Base-by-base conservation (phyloP, 1,140 invertebrate genomes). In the Acromyrmex charruanus region DNA sequence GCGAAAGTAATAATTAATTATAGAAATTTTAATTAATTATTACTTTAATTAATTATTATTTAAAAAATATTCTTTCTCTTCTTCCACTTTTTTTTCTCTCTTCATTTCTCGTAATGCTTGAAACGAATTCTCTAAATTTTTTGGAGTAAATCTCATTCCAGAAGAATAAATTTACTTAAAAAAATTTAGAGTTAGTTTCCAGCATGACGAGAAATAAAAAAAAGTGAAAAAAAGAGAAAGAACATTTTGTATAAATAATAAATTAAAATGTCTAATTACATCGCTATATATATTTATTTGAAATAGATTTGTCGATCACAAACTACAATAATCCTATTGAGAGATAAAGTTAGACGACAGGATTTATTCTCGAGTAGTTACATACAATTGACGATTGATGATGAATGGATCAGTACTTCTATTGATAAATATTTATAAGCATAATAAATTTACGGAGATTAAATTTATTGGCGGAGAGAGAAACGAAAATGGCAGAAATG, bases 231-330 rank as follows among this genome's bases (percentile, higher is more conserved):
- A 4, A 6, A 28, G 25, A 72, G 44, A 31, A n/a, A 55, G 25
- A 59, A 21, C 21, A 31, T 31, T 44, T 53, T 35, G 35, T 49
- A 35, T 21, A n/a, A 69, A 53, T 55, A 21, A 69, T 9, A 25
- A 21, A 39, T 80, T 21, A 51, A 58, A 44, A 12, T 68, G 68
- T 51, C 44, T 14, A 35, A 80, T 80, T 66, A 14, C 39, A 16
- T 31, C 25, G 39, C 39, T 9, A 44, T 49, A 14, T 9, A 44
- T 49, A 14, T 66, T 25, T 55, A 68, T 80, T 49, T 2, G 10
- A 80, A 68, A 53, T 66, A 59, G 44, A 77, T 77, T 77, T 65
- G 75, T n/a, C 58, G 39, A 39, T 44, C 18, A 16, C 16, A 18
- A 12, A 35, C 9, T 7, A 77, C 75, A 25, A 65, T 79, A 65